A percentile compares a stretch with the other conserved stretches of the same genome.
Evolutionary conservation across 2,888 invertebrate species (phyloP).

Genomic region (Eledona agricola): DNA sequence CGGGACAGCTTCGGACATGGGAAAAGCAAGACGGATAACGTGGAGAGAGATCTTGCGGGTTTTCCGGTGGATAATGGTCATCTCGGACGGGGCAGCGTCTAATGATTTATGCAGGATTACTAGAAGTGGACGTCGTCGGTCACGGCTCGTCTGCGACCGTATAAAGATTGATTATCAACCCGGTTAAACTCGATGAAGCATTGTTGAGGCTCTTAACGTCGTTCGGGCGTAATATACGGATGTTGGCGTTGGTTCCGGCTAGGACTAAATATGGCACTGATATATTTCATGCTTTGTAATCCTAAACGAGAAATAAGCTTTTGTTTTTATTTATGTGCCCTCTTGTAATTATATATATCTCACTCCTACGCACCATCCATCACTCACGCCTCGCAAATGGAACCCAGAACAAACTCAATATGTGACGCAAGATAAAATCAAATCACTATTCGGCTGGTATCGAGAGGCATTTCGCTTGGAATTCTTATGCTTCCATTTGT

Average conservation of each 20-base stretch:
- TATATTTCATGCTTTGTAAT: conserved; percentile 23
- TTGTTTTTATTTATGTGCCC: no score
- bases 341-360: no score
- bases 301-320: conserved; percentile 16
- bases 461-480: conserved; percentile 45
- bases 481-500: conserved; percentile 44
- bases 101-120: conserved; percentile 52
- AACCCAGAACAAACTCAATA: conserved; percentile 41
- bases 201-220: conserved; percentile 32
- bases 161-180: conserved; percentile 43
- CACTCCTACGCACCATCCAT: no score
- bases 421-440: conserved; percentile 46
- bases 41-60: conserved; percentile 33
- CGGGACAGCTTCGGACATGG: conserved; percentile 32
- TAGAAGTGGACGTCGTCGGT: conserved; percentile 42
- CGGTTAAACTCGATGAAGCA: conserved; percentile 37
- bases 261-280: conserved; percentile 22
- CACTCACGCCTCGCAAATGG: conserved; percentile 39
- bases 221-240: conserved; percentile 31
- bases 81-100: conserved; percentile 46
- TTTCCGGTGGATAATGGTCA: conserved; percentile 50
- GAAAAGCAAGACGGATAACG: conserved; percentile 45
- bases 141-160: conserved; percentile 33
- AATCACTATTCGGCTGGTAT: conserved; percentile 44
- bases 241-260: conserved; percentile 21